These are phyloP conservation scores for Saturnia pavonia DNA, from an alignment of 2,888 invertebrate genomes.

Conservation along the genomic window DNA sequence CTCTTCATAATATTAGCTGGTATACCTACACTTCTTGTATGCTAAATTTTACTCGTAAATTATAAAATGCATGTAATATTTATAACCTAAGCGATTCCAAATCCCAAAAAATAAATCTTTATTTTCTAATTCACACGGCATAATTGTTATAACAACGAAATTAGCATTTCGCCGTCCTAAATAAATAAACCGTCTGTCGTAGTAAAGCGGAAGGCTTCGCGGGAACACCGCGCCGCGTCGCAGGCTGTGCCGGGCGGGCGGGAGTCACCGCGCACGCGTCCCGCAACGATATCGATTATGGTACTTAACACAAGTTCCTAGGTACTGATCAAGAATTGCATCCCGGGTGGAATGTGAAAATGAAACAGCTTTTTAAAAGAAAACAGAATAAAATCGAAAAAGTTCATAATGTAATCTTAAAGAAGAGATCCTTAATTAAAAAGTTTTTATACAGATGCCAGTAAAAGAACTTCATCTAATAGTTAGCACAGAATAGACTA, in stretches of 20 bases:
- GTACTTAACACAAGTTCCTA: not conserved
- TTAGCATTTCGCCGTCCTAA: not conserved
- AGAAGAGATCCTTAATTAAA: not conserved
- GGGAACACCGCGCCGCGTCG: not conserved
- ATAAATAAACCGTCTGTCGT: not conserved
- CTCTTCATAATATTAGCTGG: too few species aligned
- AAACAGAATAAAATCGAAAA: too few species aligned
- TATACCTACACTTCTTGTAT: too few species aligned
- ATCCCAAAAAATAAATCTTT: not conserved
- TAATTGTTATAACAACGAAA: not conserved
- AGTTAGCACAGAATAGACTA: not conserved
- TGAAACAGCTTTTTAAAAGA: too few species aligned
- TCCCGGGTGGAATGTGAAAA: not conserved
- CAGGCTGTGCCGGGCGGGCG: slow-evolving; percentile 2
- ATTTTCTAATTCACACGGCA: not conserved
- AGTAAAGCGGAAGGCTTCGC: not conserved
- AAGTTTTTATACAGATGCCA: not conserved
- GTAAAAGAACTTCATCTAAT: not conserved
- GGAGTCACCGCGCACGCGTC: not conserved
- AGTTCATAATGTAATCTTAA: too few species aligned
- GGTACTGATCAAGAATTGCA: not conserved
- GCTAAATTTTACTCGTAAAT: too few species aligned
- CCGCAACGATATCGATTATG: not conserved
- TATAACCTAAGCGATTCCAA: not conserved
- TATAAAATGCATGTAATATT: not conserved